Conservation (phyloP, 2,797 vertebrate genomes). For the Platalea minor region DNA sequence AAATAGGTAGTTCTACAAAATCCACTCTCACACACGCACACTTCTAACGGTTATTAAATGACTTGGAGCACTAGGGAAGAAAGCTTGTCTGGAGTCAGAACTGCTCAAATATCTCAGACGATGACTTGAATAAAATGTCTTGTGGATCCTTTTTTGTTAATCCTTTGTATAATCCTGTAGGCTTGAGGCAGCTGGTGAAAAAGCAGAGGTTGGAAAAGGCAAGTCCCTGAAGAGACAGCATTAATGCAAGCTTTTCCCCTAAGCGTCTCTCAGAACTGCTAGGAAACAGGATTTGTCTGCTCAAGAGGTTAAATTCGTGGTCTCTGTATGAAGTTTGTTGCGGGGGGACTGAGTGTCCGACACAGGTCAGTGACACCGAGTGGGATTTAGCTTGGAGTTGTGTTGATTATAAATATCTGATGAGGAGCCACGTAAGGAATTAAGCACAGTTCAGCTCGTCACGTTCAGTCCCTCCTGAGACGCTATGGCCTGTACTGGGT, state of each 20-base stretch:
- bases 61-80: background rate
- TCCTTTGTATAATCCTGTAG: background rate
- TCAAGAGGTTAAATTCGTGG: fast-evolving
- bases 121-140: constrained; percentile 43
- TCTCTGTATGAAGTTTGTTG: background rate
- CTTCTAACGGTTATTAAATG: background rate
- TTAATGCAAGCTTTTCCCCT: background rate
- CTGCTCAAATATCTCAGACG: background rate
- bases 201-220: background rate
- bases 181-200: background rate
- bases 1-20: background rate
- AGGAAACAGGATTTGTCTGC: background rate
- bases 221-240: background rate
- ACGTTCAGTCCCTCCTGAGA: fast-evolving
- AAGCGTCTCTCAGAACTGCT: background rate
- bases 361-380: background rate
- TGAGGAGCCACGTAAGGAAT: background rate
- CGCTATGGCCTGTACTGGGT: background rate
- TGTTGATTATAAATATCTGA: background rate
- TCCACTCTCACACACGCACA: background rate
- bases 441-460: background rate
- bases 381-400: background rate
- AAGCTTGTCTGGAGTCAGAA: background rate
- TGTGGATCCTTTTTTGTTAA: background rate
- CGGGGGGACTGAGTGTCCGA: background rate